Base-by-base conservation (phyloP, 2,113 vertebrate genomes). In the Ammodytes dubius region DNA sequence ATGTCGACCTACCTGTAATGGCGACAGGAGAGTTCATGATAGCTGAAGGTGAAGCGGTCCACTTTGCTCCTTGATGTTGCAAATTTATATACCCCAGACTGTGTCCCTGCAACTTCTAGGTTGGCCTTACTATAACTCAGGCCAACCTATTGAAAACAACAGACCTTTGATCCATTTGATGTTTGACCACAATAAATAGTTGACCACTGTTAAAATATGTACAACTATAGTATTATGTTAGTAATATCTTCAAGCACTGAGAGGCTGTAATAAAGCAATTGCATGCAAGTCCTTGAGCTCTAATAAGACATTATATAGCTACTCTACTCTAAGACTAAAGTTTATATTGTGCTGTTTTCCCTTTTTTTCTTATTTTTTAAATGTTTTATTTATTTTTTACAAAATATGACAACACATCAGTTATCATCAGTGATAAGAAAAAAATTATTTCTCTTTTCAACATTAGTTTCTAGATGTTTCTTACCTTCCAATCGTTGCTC, bases 401-500 rank as follows among this genome's bases (percentile, higher is more conserved):
- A 27, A 27, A 27, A 27, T 27, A 27, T 27, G 27, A 27, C 27
- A 27, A 27, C 27, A 27, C 5, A 46, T 54, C 52, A 59, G 5
- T 35, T 50, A 60, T 27, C 12, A 40, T 49, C 5, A 13, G 14
- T 42, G 13, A 6, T 45, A 45, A 58, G 35, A 2, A 61, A 39
- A 11, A 40, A 14, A 6, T 37, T 39, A 50, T 40, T 6, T 50
- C 15, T 19, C 12, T 35, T 40, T 6, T 17, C 37, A 47, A 13
- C 57, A 58, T 2, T 27, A 35, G 19, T 1, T 63, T 6, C 49
- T 42, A 58, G 0, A 40, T 19, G 40, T 14, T 37, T 60, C 70
- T 12, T 81, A 91, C 90, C 65, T 68, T 74, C 90, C 91, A 92
- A 63, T 63, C 53, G 0, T 1, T 5, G 9, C 27, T 84, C 7